Percentiles rank a stretch among this genome's conserved stretches.
Evolutionary conservation across 2,113 vertebrate genomes (phyloP).

Genomic region (Nematolebias whitei): DNA sequence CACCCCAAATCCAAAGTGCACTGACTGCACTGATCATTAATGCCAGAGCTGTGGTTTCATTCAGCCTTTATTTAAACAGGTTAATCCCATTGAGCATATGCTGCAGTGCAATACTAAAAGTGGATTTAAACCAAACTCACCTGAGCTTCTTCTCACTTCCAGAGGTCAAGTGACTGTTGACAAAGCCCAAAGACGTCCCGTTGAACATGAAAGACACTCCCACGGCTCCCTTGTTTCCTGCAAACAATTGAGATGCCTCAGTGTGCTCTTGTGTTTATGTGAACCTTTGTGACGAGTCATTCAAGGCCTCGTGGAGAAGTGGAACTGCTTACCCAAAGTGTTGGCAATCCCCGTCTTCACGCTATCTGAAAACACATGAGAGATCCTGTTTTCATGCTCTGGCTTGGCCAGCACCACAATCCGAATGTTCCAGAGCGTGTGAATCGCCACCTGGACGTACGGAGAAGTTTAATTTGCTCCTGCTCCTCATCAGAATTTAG

Average conservation of each 20-base stretch:
- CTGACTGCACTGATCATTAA: too few relatives aligned
- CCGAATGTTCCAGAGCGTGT: slow-evolving; percentile 96
- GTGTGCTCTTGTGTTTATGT: background rate
- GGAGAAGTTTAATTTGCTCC: background rate
- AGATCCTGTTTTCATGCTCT: slow-evolving; percentile 96
- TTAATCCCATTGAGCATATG: too few relatives aligned
- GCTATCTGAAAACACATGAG: slow-evolving; percentile 90
- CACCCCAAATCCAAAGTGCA: too few relatives aligned
- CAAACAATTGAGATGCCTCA: slow-evolving; percentile 20
- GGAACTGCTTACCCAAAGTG: slow-evolving; percentile 85
- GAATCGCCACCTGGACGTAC: slow-evolving; percentile 85
- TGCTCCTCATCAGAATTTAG: background rate
- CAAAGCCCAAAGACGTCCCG: slow-evolving; percentile 94
- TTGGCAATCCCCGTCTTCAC: slow-evolving; percentile 98
- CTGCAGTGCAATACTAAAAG: too few relatives aligned
- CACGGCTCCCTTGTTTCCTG: slow-evolving; percentile 93
- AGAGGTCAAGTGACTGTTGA: slow-evolving; percentile 97
- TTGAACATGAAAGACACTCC: slow-evolving; percentile 99
- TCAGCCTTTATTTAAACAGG: too few relatives aligned
- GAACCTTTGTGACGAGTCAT: background rate
- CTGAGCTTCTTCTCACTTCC: slow-evolving; percentile 97
- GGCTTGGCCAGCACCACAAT: slow-evolving; percentile 93
- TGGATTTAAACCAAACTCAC: too few relatives aligned
- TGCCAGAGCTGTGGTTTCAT: too few relatives aligned
- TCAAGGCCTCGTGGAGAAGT: background rate